These are phyloP conservation scores for Amazona vittata DNA, from an alignment of 2,113 vertebrate genomes.

Conservation along the genomic window DNA sequence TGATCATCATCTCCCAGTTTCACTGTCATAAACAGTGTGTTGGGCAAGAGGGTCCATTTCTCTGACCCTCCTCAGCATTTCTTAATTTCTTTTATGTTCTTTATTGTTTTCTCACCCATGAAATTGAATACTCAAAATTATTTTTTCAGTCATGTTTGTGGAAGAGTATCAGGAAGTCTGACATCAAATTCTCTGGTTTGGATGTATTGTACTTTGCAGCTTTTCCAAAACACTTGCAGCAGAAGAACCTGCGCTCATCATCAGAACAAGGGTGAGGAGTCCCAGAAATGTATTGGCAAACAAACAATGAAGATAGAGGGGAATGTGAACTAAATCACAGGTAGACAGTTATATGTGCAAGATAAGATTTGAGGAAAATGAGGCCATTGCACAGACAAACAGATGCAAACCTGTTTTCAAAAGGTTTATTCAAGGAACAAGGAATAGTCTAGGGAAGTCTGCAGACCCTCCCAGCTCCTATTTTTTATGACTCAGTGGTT, in stretches of 20 bases:
- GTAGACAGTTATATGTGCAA: neutral
- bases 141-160: neutral
- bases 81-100: neutral
- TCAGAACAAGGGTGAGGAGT: neutral
- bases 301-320: neutral
- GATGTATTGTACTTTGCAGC: rapidly evolving
- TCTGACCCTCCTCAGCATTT: neutral
- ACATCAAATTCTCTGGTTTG: neutral
- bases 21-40: neutral
- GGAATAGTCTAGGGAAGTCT: neutral
- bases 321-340: neutral
- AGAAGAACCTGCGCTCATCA: neutral
- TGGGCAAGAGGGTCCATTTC: neutral
- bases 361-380: neutral
- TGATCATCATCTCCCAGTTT: neutral
- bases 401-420: neutral
- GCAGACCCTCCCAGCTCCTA: neutral
- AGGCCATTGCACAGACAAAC: neutral
- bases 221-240: neutral
- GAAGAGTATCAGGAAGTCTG: neutral
- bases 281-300: neutral
- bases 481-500: neutral
- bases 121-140: neutral
- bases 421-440: neutral
- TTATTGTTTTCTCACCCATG: neutral